phyloP scores from a whole-genome alignment of 2,888 invertebrate genomes.

The Aporophyla lueneburgensis region DNA sequence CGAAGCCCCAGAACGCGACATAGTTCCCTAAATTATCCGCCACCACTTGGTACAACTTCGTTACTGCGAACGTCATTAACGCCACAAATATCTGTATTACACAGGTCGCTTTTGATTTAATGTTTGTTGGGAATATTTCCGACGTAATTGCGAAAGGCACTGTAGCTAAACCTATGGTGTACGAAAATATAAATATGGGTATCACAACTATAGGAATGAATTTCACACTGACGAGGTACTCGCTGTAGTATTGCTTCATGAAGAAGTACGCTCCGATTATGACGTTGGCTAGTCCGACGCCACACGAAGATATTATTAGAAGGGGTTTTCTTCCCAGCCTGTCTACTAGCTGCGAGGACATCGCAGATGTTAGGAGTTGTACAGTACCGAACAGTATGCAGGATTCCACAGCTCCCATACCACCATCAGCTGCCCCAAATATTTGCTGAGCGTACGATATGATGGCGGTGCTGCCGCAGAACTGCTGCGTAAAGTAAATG shows the following conservation, averaged over 20 bases:
- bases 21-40: slow-evolving; percentile 88
- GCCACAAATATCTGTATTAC: slow-evolving; percentile 92
- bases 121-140: slow-evolving; percentile 92
- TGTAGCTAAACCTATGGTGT: slow-evolving; percentile 92
- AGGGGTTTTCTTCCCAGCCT: slow-evolving; percentile 91
- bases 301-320: slow-evolving; percentile 90
- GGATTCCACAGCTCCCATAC: slow-evolving; percentile 86
- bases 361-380: slow-evolving; percentile 89
- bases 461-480: slow-evolving; percentile 91
- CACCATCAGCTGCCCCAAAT: slow-evolving; percentile 89
- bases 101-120: slow-evolving; percentile 92
- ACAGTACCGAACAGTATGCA: slow-evolving; percentile 90
- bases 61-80: slow-evolving; percentile 90
- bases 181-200: slow-evolving; percentile 91
- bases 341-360: slow-evolving; percentile 91
- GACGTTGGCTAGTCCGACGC: slow-evolving; percentile 89
- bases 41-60: slow-evolving; percentile 90
- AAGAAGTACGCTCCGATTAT: slow-evolving; percentile 91
- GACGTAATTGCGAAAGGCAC: slow-evolving; percentile 92
- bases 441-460: slow-evolving; percentile 92
- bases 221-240: slow-evolving; percentile 85
- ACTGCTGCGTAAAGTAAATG: slow-evolving; percentile 92
- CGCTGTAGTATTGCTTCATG: slow-evolving; percentile 85
- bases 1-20: slow-evolving; percentile 91
- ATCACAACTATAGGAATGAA: slow-evolving; percentile 91